Base-by-base conservation (phyloP, 2,113 vertebrate genomes). In the Ptilonorhynchus violaceus region DNA sequence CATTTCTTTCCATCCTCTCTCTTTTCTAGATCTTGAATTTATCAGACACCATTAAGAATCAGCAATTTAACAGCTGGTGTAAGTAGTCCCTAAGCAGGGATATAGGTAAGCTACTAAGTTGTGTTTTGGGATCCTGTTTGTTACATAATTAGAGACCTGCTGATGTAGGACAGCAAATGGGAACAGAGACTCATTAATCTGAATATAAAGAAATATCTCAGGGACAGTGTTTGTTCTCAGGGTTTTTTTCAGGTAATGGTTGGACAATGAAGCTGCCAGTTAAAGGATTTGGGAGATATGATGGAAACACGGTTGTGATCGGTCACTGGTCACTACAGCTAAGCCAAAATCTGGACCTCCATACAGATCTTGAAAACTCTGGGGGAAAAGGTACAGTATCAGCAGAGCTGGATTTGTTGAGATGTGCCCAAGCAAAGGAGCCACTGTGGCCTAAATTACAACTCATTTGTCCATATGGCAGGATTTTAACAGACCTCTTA, bases 71-170 rank as follows among this genome's bases (percentile, higher is more conserved):
- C 0, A 66, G 24, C 9, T 33, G 15, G 20, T 19, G 1, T 6
- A 47, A 42, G 20, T 19, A 73, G 20, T 30, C 13, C 46, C 31
- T 41, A 27, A 56, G 21, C 1, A 27, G 25, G 8, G 66, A 6
- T 11, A 3, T 1, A 35, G 49, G 10, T 7, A 27, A 56, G 33
- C 22, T 37, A 31, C 3, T 39, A 30, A 79, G 1, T 2, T 27
- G 25, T 15, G 6, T 17, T 27, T 33, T 41, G 44, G n/a, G 17
- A 44, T 41, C 22, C 56, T 75, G 20, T 28, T 78, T 66, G 27
- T 28, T 14, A 20, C 52, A 52, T 18, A 4, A 19, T 28, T 20
- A 44, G 37, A 39, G 10, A 44, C 9, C 27, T 11, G 22, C 30
- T 44, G 37, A 33, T 24, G 3, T 0, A 42, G 37, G 12, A 39